phyloP scores from a whole-genome alignment of 1,140 invertebrate species.

The Pseudomyrmex flavicornis region DNA sequence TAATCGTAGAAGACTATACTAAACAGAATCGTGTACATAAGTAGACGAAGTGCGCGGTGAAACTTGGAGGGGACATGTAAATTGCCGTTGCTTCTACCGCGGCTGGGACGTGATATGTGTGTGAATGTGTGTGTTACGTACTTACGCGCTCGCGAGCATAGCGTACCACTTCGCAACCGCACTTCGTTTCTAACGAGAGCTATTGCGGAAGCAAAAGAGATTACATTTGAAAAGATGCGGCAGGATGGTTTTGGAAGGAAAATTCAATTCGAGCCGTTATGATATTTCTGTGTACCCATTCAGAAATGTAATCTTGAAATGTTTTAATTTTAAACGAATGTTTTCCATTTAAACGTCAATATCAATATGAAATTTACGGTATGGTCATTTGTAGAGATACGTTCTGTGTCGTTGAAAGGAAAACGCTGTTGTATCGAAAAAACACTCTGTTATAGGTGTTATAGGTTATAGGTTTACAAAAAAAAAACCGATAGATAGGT shows the following conservation, averaged over 20 bases:
- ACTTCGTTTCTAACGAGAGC: constrained; percentile 11
- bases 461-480: too few species aligned
- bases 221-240: not conserved
- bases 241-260: not conserved
- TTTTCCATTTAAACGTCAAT: not conserved
- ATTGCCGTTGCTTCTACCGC: constrained; percentile 24
- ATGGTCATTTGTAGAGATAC: too few species aligned
- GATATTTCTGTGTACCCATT: not conserved
- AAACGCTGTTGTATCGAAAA: too few species aligned
- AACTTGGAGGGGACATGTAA: constrained; percentile 30
- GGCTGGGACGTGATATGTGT: constrained; percentile 16
- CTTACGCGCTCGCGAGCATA: not conserved
- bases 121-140: constrained; percentile 30
- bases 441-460: too few species aligned
- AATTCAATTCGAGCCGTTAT: not conserved
- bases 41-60: constrained; percentile 5
- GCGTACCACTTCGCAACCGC: not conserved
- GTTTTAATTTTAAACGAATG: too few species aligned
- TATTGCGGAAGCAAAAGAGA: constrained; percentile 6
- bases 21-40: constrained; percentile 18
- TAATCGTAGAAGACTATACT: not conserved
- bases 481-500: too few species aligned
- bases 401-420: too few species aligned
- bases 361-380: not conserved
- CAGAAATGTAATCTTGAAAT: not conserved